phyloP scores from a whole-genome alignment of 2,113 vertebrate genomes.

The Triplophysa rosa region DNA sequence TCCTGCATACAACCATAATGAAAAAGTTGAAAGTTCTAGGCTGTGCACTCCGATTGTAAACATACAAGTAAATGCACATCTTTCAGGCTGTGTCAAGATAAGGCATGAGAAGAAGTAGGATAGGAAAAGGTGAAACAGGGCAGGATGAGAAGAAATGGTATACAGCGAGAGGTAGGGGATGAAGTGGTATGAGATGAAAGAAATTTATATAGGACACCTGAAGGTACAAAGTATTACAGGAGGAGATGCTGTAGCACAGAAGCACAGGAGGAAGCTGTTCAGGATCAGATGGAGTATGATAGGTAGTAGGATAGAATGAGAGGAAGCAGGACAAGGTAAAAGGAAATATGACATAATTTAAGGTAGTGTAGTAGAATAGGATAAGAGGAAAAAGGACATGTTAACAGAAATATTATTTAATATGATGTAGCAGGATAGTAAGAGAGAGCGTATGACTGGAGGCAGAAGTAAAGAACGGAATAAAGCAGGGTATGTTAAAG shows the following conservation, averaged over 20 bases:
- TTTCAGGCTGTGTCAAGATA: background rate
- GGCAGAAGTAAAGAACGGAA: background rate
- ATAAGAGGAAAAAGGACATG: background rate
- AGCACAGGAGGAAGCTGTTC: background rate
- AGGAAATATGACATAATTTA: background rate
- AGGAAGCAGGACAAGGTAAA: background rate
- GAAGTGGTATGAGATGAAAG: background rate
- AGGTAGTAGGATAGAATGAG: background rate
- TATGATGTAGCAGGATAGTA: background rate
- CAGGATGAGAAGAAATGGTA: background rate
- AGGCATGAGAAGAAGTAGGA: background rate
- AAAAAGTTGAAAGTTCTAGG: background rate
- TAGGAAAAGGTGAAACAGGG: background rate
- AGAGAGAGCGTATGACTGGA: background rate
- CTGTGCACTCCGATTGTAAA: constrained; percentile 7
- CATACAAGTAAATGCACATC: background rate
- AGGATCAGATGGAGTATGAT: background rate
- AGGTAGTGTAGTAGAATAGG: too few species aligned
- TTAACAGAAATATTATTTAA: too few species aligned
- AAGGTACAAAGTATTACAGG: background rate
- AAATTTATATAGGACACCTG: background rate
- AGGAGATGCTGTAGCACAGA: background rate
- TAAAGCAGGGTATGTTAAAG: background rate
- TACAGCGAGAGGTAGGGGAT: background rate
- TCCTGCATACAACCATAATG: constrained; percentile 63